Base-by-base conservation (phyloP, 1,140 invertebrate species). In the Pseudoatta argentina region DNA sequence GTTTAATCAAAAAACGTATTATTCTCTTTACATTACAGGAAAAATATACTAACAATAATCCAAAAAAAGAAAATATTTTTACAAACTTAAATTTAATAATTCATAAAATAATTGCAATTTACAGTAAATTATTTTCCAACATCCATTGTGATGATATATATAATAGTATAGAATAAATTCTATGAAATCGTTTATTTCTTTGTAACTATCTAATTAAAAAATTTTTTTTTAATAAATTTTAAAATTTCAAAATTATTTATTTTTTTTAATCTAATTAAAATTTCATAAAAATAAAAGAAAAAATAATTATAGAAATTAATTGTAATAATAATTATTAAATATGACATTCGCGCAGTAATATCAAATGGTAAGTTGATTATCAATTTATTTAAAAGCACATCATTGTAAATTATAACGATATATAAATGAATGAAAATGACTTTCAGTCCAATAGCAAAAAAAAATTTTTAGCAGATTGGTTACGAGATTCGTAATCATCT, bases 21-120 rank as follows among this genome's bases (percentile, higher is more conserved):
- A 30, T 82, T 71, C 21, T 16, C 4, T 85, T 61, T 48, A 55
- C 27, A 18, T 44, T 39, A 34, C 16, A 39, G 51, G 7, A 69
- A 67, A 48, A 48, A 14, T 67, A 6, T 24, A 48, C 48, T 16
- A 24, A 39, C 48, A 24, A 21, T 55, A 59, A 51, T 66, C 16
- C 71, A 21, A 61, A 51, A 67, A 79, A 85, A 18, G 30, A 44
- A 51, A 67, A 79, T 48, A 27, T 64, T 16, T 79, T n/a, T 67
- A 18, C n/a, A 34, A 67, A 34, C 18, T 16, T n/a, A n/a, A 39
- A 69, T 4, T n/a, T 79, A 2, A 30, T 53, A 67, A 27, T 63
- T 48, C 1, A 3, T 30, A 34, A 67, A 34, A 0, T 21, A 64
- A 55, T 76, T 39, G 8, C 34, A 61, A 18, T 69, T 77, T 44